Evolutionary conservation across 1,140 invertebrate species (phyloP), one percentile per base, ranked within the genome.

Genomic region (Eriocheir sinensis): DNA sequence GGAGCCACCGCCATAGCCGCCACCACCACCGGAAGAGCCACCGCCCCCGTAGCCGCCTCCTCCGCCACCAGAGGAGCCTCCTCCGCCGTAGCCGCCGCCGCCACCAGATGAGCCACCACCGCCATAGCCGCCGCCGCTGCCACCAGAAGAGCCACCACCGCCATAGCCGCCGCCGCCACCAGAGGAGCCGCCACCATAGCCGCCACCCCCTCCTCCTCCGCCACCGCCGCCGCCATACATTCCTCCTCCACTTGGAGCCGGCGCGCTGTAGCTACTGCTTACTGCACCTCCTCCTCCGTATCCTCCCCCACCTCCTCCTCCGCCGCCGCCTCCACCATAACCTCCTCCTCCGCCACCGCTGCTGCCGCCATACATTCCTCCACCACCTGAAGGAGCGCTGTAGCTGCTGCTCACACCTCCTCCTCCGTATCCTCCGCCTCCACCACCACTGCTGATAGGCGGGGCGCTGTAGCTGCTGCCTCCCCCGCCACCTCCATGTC

Each of bases 91-190:
- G 17, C 80, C 80, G n/a, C 80, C 80, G n/a, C 80, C 80, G n/a
- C 80, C 80, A n/a, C 80, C 80, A 36, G 30, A 30, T 12, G 80
- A 81, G 3, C 30, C n/a, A 12, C 79, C n/a, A n/a, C n/a, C 79
- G 3, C 80, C 80, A 81, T 81, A 81, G 34, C 80, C 80, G n/a
- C 80, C 80, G n/a, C 80, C n/a, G n/a, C n/a, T n/a, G n/a, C n/a
- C 80, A 30, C 80, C 53, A 72, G 53, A 72, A 27, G 53, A 72
- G 27, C 53, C 53, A 27, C 53, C 53, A 72, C n/a, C n/a, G n/a
- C 53, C 53, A 12, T 27, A 12, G 12, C 53, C 21, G 34, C 80
- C 80, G 2, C 80, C 80, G 9, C 80, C 80, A n/a, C 80, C 21
- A 0, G 80, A 81, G 21, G 80, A 81, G 80, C 80, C 80, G 34